phyloP scores from a whole-genome alignment of 2,113 vertebrate genomes.

The Heterotilapia buettikoferi region DNA sequence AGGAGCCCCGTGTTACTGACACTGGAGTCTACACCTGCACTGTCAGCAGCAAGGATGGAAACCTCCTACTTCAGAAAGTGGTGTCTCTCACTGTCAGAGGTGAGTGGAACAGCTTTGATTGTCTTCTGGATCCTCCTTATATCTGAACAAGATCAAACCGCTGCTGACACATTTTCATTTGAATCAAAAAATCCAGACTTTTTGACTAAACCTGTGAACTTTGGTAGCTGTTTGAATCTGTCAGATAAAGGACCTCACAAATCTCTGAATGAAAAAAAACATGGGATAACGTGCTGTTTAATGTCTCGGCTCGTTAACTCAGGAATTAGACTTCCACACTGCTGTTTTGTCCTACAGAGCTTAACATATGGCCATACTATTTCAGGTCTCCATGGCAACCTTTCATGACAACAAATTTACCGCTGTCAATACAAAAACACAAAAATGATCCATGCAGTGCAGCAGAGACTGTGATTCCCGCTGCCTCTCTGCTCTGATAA shows the following conservation, averaged over 20 bases:
- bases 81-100: not conserved
- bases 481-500: not conserved
- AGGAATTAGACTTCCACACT: no score
- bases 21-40: not conserved
- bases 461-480: not conserved
- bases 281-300: no score
- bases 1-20: not conserved
- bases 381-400: accelerated
- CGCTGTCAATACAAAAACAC: accelerated
- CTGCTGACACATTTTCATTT: no score
- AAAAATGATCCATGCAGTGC: not conserved
- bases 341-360: no score
- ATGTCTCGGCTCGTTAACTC: no score
- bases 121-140: accelerated
- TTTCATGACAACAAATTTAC: accelerated
- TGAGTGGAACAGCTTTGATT: accelerated
- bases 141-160: accelerated
- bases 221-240: no score
- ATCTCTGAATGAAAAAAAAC: no score
- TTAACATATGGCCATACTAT: no score
- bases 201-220: no score
- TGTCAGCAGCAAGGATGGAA: accelerated
- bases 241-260: no score
- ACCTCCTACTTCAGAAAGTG: accelerated
- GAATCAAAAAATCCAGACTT: no score